Base-by-base conservation (phyloP, 2,113 vertebrate species). In the Hippocampus abdominalis region DNA sequence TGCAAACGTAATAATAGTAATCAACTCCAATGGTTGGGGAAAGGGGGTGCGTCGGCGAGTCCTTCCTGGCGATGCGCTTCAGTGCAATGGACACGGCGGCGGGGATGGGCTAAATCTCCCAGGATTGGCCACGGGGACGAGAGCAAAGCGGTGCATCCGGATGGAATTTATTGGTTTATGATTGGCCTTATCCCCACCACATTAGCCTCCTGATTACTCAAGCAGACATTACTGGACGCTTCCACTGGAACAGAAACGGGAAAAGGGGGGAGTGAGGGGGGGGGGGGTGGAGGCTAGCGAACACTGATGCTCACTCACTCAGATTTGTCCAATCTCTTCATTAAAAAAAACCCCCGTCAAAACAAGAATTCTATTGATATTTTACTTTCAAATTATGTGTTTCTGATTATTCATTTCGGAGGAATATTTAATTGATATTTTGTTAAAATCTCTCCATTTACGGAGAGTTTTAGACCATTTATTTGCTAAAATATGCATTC, bases 141-240 rank as follows among this genome's bases (percentile, higher is more conserved):
- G 79, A 71, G 68, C 73, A 75, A 73, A 87, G 66, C 63, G 27
- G 65, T 49, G 68, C 81, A 76, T 88, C 90, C 90, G 90, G 91
- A 91, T 76, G 73, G 79, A 78, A 79, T 79, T 86, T 85, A 89
- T 88, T 90, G 91, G 87, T 90, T 92, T 89, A 89, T 91, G 91
- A 92, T 91, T 91, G 86, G 80, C 84, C 88, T 80, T 82, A 87
- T 88, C 81, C 87, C 85, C 77, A 89, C 89, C 87, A 81, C 87
- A 91, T 91, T 90, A 91, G 91, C 88, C 89, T 83, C 71, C 86
- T 93, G 91, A 92, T 92, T 92, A 84, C 89, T 89, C 81, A 73
- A 86, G 72, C 80, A 86, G 82, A 91, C 86, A 81, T 91, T 90
- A 91, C 89, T 90, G 90, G 90, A 85, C 69, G 84, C 87, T 91